Evolutionary conservation across 1,140 invertebrate species (phyloP), one percentile per base, ranked within the genome.

Genomic region (Drosophila mojavensis): DNA sequence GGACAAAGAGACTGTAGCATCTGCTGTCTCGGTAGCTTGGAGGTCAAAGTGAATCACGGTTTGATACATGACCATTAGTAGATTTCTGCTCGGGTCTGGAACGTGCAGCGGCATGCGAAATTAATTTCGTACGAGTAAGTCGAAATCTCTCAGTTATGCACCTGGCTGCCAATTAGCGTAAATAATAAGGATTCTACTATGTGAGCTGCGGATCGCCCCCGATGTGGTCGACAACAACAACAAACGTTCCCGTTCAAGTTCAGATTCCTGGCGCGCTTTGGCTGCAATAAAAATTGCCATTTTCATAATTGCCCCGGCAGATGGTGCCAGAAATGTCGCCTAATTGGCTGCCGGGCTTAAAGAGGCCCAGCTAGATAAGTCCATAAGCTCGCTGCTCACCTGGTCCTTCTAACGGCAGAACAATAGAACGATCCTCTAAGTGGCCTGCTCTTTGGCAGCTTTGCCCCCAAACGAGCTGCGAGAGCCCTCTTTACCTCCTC

Each of bases 21-120:
- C 36, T 39, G 60, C 17, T 36, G 30, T 15, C 13, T 39, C 10
- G 39, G 17, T 24, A 17, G 26, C 28, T 68, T 77, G 64, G 73
- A 83, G 84, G 84, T 89, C 84, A 89, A 89, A 89, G 84, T 81
- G 80, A 89, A 89, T 89, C 84, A 89, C 84, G 84, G 80, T 89
- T 76, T 69, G 63, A 55, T 63, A 58, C 78, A 89, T 89, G 84
- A 89, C 84, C 84, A 89, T 89, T 89, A 84, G 66, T 47, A 89
- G 83, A 81, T 75, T 68, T 73, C 20, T 69, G 55, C 55, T 15
- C 56, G 24, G 50, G 64, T 61, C 69, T 68, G 48, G 60, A 59
- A 68, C 83, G 83, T 88, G 83, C 83, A 83, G 77, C 67, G 77
- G 83, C 83, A 88, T 88, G 73, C 74, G 80, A 88, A 88, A 89